Evolutionary conservation across 2,797 vertebrate genomes (phyloP).

Genomic region (Notoglanidium macrostoma): DNA sequence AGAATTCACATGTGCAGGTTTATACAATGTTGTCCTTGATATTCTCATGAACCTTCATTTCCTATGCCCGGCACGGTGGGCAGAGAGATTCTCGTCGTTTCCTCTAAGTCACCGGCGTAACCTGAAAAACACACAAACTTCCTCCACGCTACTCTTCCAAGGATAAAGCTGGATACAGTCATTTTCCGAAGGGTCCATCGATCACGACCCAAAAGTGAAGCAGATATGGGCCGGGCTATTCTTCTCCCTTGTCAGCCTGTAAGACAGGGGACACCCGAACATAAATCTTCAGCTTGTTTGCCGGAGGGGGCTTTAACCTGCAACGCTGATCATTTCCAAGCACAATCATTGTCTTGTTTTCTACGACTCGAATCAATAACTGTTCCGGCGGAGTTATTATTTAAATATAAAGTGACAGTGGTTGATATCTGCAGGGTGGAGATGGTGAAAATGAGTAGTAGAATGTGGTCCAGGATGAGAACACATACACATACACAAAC

Average conservation of each 20-base stretch:
- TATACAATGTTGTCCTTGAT: not conserved
- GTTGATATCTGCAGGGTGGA: constrained; percentile 30
- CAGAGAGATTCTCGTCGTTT: constrained; percentile 57
- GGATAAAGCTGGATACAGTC: constrained; percentile 70
- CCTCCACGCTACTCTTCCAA: constrained; percentile 56
- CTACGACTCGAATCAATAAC: constrained; percentile 59
- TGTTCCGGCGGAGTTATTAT: constrained; percentile 39
- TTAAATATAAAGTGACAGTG: constrained; percentile 46
- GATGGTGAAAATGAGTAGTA: constrained; percentile 1
- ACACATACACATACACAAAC: not conserved
- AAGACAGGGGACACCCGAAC: constrained; percentile 59
- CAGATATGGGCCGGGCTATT: constrained; percentile 72
- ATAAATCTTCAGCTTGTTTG: constrained; percentile 73
- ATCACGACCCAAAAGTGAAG: constrained; percentile 74
- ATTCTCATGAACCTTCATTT: not conserved
- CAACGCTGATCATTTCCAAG: constrained; percentile 57
- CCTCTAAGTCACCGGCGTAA: constrained; percentile 65
- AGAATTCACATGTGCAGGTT: not conserved
- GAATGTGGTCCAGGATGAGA: not conserved
- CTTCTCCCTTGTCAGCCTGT: constrained; percentile 70
- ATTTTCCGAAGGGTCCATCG: constrained; percentile 72
- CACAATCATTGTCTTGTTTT: constrained; percentile 51
- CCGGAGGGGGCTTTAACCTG: constrained; percentile 64
- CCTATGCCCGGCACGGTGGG: not conserved
- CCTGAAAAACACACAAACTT: constrained; percentile 67